Conservation (phyloP, 2,797 vertebrate species). For the Sciurus carolinensis region DNA sequence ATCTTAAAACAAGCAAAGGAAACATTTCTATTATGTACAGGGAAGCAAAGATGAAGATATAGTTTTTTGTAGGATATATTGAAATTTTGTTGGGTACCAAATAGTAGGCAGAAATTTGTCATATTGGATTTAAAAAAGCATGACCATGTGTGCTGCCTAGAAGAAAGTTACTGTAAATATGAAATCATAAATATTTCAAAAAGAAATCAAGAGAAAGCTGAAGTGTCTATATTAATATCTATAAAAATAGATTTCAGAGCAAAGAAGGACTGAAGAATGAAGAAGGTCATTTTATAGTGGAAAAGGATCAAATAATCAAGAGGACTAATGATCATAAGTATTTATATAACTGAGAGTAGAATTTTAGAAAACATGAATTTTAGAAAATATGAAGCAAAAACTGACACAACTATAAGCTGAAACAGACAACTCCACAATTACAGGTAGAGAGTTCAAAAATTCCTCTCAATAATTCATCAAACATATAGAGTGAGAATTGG, state of each 20-base stretch:
- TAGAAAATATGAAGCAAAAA: not conserved
- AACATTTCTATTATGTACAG: not conserved
- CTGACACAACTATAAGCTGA: not conserved
- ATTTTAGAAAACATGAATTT: slow-evolving; percentile 24
- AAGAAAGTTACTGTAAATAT: not conserved
- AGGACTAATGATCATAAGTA: not conserved
- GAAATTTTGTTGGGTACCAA: not conserved
- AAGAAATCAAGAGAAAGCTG: not conserved
- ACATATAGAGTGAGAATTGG: not conserved
- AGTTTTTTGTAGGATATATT: not conserved
- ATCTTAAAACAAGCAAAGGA: not conserved
- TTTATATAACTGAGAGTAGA: not conserved
- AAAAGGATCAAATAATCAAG: not conserved
- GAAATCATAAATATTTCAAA: slow-evolving; percentile 6
- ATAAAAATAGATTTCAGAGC: not conserved
- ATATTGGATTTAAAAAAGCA: not conserved
- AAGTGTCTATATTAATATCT: not conserved
- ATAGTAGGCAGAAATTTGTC: not conserved
- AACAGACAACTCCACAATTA: not conserved
- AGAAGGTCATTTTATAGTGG: not conserved
- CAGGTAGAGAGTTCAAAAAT: not conserved
- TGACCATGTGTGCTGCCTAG: not conserved
- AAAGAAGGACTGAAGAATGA: not conserved
- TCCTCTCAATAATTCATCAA: not conserved
- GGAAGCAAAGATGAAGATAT: not conserved